Conservation (phyloP, 1,140 invertebrate genomes). For the Papilio dardanus region DNA sequence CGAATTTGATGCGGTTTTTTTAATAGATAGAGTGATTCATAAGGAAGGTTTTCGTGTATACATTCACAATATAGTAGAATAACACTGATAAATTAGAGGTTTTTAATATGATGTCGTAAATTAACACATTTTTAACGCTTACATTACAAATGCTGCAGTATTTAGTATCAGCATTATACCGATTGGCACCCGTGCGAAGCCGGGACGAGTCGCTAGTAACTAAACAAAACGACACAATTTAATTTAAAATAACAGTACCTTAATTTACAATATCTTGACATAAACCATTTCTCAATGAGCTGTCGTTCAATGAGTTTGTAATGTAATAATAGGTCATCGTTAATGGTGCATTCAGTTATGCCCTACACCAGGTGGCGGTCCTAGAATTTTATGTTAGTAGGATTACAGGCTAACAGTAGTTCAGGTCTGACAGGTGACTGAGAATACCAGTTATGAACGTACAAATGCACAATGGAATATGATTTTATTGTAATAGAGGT, state of each 20-base stretch:
- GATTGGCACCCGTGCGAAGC: too few relatives aligned
- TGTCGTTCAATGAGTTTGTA: background rate
- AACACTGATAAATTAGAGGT: too few relatives aligned
- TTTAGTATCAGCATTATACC: too few relatives aligned
- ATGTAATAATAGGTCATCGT: background rate
- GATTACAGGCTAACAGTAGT: conserved; percentile 58
- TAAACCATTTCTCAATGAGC: background rate
- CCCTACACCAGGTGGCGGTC: conserved; percentile 50
- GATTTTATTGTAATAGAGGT: background rate
- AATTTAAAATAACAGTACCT: conserved; percentile 10
- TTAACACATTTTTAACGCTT: too few relatives aligned
- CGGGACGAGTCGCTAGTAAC: too few relatives aligned
- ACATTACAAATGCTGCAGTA: too few relatives aligned
- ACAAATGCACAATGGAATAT: background rate
- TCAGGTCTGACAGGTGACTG: conserved; percentile 59
- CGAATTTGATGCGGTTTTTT: too few relatives aligned
- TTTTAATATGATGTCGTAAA: too few relatives aligned
- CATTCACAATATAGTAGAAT: too few relatives aligned
- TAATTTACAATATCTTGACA: background rate
- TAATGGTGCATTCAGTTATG: conserved; percentile 39
- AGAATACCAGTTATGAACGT: conserved; percentile 19
- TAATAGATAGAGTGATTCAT: too few relatives aligned
- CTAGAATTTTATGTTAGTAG: conserved; percentile 69
- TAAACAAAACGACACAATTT: background rate
- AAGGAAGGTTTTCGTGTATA: too few relatives aligned